phyloP scores from a whole-genome alignment of 2,888 invertebrate species.

The Latheticus oryzae region DNA sequence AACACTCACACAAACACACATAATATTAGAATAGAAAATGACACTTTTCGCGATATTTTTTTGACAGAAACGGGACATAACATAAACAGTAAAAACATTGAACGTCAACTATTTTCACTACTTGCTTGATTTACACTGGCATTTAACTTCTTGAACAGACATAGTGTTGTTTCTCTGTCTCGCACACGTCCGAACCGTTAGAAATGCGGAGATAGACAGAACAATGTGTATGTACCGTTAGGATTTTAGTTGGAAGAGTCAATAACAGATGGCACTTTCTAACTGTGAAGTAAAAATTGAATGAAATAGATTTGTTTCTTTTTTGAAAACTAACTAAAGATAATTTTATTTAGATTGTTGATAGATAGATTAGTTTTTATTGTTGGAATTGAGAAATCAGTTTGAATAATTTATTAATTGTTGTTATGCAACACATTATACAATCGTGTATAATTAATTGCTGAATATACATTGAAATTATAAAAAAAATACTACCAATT shows the following conservation, averaged over 20 bases:
- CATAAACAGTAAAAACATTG: conserved; percentile 56
- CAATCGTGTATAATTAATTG: background rate
- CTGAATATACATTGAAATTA: no score
- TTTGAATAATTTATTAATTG: background rate
- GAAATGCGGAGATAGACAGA: conserved; percentile 15
- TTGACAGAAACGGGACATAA: conserved; percentile 34
- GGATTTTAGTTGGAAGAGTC: background rate
- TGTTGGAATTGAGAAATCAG: no score
- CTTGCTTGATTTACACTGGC: conserved; percentile 40
- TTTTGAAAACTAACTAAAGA: no score
- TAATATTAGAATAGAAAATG: conserved; percentile 4
- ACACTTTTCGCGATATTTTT: conserved; percentile 32
- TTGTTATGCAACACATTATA: conserved; percentile 15
- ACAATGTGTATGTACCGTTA: conserved; percentile 41
- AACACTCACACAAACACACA: conserved; percentile 18
- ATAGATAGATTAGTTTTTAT: no score
- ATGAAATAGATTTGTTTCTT: background rate
- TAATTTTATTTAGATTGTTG: no score
- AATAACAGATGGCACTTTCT: conserved; percentile 17
- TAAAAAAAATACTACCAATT: no score
- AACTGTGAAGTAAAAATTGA: background rate
- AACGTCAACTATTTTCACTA: conserved; percentile 54
- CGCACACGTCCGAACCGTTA: conserved; percentile 12
- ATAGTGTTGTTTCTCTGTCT: conserved; percentile 14
- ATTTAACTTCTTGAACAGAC: conserved; percentile 18